These are phyloP conservation scores for Akabosia matsudoensis DNA, from an alignment of 1,140 invertebrate species.

Conservation along the genomic window DNA sequence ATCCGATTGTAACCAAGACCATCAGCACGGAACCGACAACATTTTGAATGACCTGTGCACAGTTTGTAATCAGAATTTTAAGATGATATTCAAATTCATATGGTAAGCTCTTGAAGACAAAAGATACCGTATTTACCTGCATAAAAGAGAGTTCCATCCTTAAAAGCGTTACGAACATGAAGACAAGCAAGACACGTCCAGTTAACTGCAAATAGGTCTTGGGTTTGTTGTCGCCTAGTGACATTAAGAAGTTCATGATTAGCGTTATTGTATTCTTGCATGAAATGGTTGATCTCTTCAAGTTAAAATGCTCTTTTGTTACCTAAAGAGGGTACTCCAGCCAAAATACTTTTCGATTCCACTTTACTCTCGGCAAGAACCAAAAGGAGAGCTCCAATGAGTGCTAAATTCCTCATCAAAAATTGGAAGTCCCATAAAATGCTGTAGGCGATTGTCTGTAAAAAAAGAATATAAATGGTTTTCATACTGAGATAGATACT, in stretches of 20 bases:
- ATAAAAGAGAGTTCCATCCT: conserved; percentile 87
- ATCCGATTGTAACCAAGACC: conserved; percentile 93
- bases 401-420: conserved; percentile 87
- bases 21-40: conserved; percentile 90
- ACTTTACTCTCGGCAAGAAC: conserved; percentile 90
- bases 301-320: conserved; percentile 30
- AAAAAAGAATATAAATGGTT: conserved; percentile 49
- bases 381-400: conserved; percentile 90
- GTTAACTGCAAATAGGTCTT: conserved; percentile 96
- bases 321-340: conserved; percentile 92
- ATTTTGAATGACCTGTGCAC: conserved; percentile 80
- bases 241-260: too few species aligned
- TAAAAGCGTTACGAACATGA: conserved; percentile 97
- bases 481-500: background rate
- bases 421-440: conserved; percentile 98
- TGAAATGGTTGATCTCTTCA: too few species aligned
- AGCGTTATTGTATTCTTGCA: too few species aligned
- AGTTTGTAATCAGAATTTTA: too few species aligned
- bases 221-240: conserved; percentile 83
- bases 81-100: too few species aligned
- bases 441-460: conserved; percentile 93
- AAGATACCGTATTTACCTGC: too few species aligned
- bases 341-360: conserved; percentile 89
- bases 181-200: conserved; percentile 90
- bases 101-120: too few species aligned